Percentiles rank a stretch among this genome's conserved stretches.
phyloP scores from a whole-genome alignment of 2,888 invertebrate genomes.

The Zygaena filipendulae region DNA sequence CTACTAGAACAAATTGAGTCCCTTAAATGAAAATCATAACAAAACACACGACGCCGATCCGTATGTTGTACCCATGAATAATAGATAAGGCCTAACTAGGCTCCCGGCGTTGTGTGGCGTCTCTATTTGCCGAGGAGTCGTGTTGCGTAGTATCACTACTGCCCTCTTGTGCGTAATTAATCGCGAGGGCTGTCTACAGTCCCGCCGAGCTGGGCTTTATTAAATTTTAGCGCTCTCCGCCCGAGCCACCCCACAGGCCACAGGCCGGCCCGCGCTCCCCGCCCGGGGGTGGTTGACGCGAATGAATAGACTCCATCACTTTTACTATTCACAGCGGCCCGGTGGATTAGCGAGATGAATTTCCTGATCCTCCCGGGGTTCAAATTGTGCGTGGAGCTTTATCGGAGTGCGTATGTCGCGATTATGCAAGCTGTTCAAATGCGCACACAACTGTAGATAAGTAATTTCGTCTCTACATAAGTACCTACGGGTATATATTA shows the following conservation, averaged over 20 bases:
- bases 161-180: conserved; percentile 63
- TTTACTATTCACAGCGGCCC: conserved; percentile 59
- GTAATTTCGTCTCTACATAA: too few relatives aligned
- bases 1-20: too few relatives aligned
- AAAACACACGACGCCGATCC: not conserved
- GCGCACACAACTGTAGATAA: too few relatives aligned
- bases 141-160: conserved; percentile 39
- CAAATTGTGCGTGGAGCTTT: conserved; percentile 40
- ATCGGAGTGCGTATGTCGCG: conserved; percentile 38
- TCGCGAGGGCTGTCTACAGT: conserved; percentile 48
- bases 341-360: conserved; percentile 63
- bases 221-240: conserved; percentile 64
- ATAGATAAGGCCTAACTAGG: conserved; percentile 32
- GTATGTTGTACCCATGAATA: conserved; percentile 26
- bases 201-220: conserved; percentile 46
- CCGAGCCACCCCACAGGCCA: conserved; percentile 19
- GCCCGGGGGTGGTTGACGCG: too few relatives aligned
- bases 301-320: conserved; percentile 65
- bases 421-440: too few relatives aligned
- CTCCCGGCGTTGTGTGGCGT: too few relatives aligned
- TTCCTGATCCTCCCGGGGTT: conserved; percentile 48
- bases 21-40: not conserved
- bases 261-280: conserved; percentile 14
- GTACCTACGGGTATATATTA: too few relatives aligned
- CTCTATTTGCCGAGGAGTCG: conserved; percentile 21